Evolutionary conservation across 1,140 invertebrate genomes (phyloP).

Genomic region (Scaptodrosophila lebanonensis): DNA sequence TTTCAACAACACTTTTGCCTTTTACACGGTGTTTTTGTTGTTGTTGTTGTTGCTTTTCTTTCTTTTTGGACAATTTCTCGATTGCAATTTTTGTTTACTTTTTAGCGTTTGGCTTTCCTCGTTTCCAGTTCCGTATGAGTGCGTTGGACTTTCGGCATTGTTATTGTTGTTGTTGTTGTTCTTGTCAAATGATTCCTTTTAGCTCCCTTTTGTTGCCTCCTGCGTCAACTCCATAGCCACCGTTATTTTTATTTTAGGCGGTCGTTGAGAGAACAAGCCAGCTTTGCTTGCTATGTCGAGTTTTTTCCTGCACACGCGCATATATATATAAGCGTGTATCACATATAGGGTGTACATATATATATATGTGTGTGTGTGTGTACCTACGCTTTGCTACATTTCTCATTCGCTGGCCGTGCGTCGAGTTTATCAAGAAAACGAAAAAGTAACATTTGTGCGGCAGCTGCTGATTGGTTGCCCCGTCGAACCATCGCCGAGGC

Average conservation of each 20-base stretch:
- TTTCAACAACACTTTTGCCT: neutral
- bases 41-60: conserved; percentile 24
- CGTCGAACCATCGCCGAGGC: neutral
- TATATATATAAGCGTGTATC: conserved; percentile 10
- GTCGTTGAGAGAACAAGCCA: conserved; percentile 60
- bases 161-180: no score
- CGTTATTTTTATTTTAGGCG: conserved; percentile 62
- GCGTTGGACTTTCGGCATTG: no score
- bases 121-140: no score
- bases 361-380: conserved; percentile 16
- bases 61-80: conserved; percentile 45
- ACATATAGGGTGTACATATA: conserved; percentile 23
- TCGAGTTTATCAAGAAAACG: conserved; percentile 64
- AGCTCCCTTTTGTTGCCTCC: neutral
- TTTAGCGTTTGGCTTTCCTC: no score
- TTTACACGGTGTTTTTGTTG: conserved; percentile 17
- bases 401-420: conserved; percentile 59
- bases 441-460: conserved; percentile 61
- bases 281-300: conserved; percentile 43
- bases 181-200: neutral
- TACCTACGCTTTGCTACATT: conserved; percentile 56
- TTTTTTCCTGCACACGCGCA: conserved; percentile 11
- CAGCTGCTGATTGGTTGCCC: conserved; percentile 60
- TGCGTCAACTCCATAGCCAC: conserved; percentile 1
- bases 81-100: conserved; percentile 30